These are phyloP conservation scores for Nomia melanderi DNA, from an alignment of 1,140 invertebrate species.

Conservation along the genomic window DNA sequence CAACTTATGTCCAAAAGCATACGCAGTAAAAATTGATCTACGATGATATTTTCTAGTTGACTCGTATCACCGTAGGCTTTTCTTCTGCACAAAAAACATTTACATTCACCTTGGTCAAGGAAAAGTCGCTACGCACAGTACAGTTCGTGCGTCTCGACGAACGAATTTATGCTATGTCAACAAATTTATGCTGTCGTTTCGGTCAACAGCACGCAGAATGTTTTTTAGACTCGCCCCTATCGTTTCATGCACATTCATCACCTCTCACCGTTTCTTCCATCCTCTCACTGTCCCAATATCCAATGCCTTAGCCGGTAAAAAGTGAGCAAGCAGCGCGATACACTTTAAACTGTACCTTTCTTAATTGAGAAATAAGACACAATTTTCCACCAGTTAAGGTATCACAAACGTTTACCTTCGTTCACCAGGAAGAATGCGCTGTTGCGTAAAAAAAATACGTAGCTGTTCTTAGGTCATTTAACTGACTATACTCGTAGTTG, in stretches of 20 bases:
- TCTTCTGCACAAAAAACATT: not conserved
- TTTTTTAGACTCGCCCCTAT: conserved; percentile 16
- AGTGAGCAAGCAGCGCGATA: conserved; percentile 32
- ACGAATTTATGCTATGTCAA: conserved; percentile 24
- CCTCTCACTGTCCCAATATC: conserved; percentile 42
- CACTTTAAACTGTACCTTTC: conserved; percentile 33
- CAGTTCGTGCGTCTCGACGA: not conserved
- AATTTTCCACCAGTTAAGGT: conserved; percentile 52
- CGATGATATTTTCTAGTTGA: not conserved
- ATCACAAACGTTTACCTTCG: conserved; percentile 40
- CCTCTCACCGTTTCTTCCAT: conserved; percentile 33
- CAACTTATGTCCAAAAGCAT: too few relatives aligned
- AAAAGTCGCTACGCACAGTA: conserved; percentile 12
- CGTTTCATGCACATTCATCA: conserved; percentile 40
- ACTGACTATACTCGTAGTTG: conserved; percentile 8
- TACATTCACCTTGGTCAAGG: conserved; percentile 5
- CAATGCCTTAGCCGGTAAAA: conserved; percentile 36
- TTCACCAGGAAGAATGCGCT: conserved; percentile 46
- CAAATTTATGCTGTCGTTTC: conserved; percentile 38
- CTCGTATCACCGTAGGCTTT: not conserved
- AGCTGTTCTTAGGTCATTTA: conserved; percentile 28
- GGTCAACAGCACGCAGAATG: conserved; percentile 2
- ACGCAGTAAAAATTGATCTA: too few relatives aligned
- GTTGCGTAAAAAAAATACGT: conserved; percentile 36
- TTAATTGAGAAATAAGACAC: conserved; percentile 64